Evolutionary conservation across 1,140 invertebrate genomes (phyloP).

Genomic region (Heliconius melpomene): DNA sequence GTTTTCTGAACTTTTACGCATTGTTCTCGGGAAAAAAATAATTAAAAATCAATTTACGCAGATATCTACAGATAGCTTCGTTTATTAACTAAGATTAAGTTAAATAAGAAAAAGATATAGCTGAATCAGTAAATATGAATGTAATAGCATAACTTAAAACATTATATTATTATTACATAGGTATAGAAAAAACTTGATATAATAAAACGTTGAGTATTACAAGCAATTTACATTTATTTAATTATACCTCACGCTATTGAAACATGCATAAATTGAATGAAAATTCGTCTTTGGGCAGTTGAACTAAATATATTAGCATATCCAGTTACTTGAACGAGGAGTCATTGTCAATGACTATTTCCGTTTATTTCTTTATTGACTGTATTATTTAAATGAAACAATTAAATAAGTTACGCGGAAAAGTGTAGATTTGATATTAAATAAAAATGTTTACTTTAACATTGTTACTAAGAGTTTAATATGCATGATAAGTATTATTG

Average conservation of each 20-base stretch:
- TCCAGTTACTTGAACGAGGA: slow-evolving; percentile 15
- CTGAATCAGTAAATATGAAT: background rate
- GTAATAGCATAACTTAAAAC: background rate
- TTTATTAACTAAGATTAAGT: background rate
- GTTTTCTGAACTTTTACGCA: too few species aligned
- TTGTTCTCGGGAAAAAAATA: too few species aligned
- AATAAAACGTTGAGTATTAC: background rate
- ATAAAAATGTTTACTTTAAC: background rate
- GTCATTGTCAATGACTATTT: slow-evolving; percentile 21
- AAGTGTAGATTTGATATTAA: background rate
- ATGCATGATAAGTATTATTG: background rate
- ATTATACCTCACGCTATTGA: background rate
- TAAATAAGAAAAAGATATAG: background rate
- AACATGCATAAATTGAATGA: background rate
- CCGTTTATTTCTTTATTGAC: slow-evolving; percentile 17
- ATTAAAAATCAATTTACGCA: too few species aligned
- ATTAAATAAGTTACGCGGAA: background rate
- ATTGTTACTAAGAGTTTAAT: background rate
- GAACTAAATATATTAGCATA: slow-evolving; percentile 11
- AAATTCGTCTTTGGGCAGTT: slow-evolving; percentile 11
- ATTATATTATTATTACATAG: background rate
- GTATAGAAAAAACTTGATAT: background rate
- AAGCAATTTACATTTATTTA: slow-evolving; percentile 3
- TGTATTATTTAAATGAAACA: background rate
- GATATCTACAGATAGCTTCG: background rate